These are phyloP conservation scores for Halcyon leucocephala DNA, from an alignment of 2,797 vertebrate genomes.

Conservation along the genomic window DNA sequence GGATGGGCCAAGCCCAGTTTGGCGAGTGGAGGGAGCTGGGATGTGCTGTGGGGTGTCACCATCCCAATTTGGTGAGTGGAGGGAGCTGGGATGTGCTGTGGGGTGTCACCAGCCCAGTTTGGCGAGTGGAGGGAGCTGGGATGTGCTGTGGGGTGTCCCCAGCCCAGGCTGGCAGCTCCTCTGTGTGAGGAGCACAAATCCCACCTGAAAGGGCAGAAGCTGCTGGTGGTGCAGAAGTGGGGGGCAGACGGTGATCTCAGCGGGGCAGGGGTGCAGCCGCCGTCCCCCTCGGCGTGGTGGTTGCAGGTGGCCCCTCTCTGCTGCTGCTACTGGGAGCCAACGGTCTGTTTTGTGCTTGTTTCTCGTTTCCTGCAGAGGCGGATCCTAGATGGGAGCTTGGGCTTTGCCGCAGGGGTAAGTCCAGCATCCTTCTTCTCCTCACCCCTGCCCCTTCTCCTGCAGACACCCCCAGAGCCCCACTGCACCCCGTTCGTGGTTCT, in stretches of 20 bases:
- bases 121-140: too few species aligned
- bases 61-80: background rate
- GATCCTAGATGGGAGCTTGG: slow-evolving; percentile 94
- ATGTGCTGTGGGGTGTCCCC: background rate
- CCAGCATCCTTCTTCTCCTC: background rate
- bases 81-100: too few species aligned
- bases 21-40: background rate
- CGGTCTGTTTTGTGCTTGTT: background rate
- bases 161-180: background rate
- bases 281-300: accelerated
- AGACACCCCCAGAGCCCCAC: background rate
- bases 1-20: background rate
- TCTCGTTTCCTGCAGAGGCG: slow-evolving; percentile 81
- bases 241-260: background rate
- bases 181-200: accelerated
- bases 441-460: background rate
- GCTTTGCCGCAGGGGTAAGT: slow-evolving; percentile 95
- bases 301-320: background rate
- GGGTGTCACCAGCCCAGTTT: background rate
- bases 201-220: background rate
- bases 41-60: background rate
- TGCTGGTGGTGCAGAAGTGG: background rate
- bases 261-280: background rate
- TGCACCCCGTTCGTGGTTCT: background rate
- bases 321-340: background rate